Conservation (phyloP, 2,113 vertebrate genomes). For the Vireo altiloquus region DNA sequence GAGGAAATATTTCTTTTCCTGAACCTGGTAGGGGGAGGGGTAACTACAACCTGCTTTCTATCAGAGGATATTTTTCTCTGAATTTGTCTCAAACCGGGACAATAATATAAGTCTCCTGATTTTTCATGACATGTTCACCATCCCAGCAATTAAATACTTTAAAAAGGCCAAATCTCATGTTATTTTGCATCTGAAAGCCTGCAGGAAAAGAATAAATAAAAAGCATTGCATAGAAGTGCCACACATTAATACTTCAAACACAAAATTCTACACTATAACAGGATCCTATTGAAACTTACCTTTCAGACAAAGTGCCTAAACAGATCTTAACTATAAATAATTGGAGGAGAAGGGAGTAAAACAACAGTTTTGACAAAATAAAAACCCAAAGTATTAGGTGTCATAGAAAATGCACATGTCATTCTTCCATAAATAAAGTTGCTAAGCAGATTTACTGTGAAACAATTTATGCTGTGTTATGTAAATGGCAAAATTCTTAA, state of each 20-base stretch:
- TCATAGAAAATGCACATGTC: constrained; percentile 45
- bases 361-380: constrained; percentile 55
- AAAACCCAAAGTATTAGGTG: constrained; percentile 54
- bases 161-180: constrained; percentile 13
- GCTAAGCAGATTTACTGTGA: constrained; percentile 64
- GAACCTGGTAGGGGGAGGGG: too few species aligned
- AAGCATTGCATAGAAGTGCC: background rate
- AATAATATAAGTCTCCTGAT: background rate
- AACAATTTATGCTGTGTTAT: constrained; percentile 56
- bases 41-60: too few species aligned
- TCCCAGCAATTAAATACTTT: constrained; percentile 26
- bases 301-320: constrained; percentile 46
- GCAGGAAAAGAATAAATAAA: constrained; percentile 26
- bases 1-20: too few species aligned
- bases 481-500: constrained; percentile 51
- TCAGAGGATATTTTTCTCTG: too few species aligned
- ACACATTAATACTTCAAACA: background rate
- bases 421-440: constrained; percentile 63
- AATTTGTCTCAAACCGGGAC: too few species aligned
- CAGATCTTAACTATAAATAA: constrained; percentile 54
- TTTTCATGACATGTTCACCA: constrained; percentile 20
- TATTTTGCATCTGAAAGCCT: constrained; percentile 44
- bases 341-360: constrained; percentile 26
- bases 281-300: constrained; percentile 38
- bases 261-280: background rate